phyloP scores from a whole-genome alignment of 2,888 invertebrate genomes.

The Cremastinae sp. region DNA sequence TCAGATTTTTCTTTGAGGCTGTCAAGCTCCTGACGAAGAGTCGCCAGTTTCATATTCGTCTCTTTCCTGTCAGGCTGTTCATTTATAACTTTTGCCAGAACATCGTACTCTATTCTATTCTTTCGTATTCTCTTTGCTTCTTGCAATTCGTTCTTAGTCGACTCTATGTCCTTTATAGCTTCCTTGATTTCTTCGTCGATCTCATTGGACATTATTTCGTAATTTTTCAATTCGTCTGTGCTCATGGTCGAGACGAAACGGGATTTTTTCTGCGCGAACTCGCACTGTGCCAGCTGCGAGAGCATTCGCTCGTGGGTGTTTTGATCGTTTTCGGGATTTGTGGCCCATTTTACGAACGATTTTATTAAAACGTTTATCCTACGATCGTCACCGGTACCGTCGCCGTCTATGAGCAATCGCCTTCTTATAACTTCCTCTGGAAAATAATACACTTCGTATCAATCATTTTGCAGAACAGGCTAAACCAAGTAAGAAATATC shows the following conservation, averaged over 20 bases:
- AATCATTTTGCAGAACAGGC: background rate
- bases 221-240: slow-evolving; percentile 90
- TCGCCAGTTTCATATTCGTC: slow-evolving; percentile 86
- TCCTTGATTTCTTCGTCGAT: slow-evolving; percentile 90
- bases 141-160: slow-evolving; percentile 89
- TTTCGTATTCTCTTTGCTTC: slow-evolving; percentile 93
- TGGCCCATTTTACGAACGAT: slow-evolving; percentile 91
- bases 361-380: slow-evolving; percentile 92
- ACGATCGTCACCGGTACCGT: slow-evolving; percentile 97
- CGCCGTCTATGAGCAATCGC: slow-evolving; percentile 96
- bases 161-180: slow-evolving; percentile 90
- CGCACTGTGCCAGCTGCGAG: slow-evolving; percentile 92
- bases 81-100: slow-evolving; percentile 93
- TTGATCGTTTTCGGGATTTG: slow-evolving; percentile 82
- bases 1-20: slow-evolving; percentile 86
- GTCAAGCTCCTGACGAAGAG: slow-evolving; percentile 88
- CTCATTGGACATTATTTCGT: slow-evolving; percentile 88
- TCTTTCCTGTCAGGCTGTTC: slow-evolving; percentile 94
- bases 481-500: background rate
- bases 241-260: slow-evolving; percentile 91
- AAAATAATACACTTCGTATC: slow-evolving; percentile 70
- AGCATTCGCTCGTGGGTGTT: slow-evolving; percentile 88
- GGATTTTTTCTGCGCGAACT: slow-evolving; percentile 93
- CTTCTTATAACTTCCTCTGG: slow-evolving; percentile 96
- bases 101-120: slow-evolving; percentile 96